Conservation (phyloP, 2,888 invertebrate genomes). For the Parnassius orleans region DNA sequence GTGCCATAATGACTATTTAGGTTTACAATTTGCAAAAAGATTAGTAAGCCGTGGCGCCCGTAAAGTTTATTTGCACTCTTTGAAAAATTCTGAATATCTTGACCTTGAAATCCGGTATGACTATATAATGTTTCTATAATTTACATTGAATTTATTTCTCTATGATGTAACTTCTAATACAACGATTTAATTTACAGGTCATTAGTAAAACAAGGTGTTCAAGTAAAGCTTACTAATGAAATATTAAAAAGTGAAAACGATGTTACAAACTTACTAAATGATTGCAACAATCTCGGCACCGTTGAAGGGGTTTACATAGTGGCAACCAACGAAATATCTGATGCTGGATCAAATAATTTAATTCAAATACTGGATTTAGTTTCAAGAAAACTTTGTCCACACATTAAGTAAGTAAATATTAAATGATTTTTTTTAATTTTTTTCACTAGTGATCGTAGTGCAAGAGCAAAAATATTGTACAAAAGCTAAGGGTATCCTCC, state of each 20-base stretch:
- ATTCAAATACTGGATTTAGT: constrained; percentile 35
- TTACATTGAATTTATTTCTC: not conserved
- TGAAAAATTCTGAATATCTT: constrained; percentile 28
- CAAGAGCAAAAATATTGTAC: too few relatives aligned
- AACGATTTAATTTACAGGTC: constrained; percentile 29
- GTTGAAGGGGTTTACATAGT: constrained; percentile 24
- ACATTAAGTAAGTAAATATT: constrained; percentile 38
- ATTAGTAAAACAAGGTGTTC: constrained; percentile 32
- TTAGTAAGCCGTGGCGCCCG: constrained; percentile 47
- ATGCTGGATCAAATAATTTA: not conserved
- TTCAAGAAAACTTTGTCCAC: constrained; percentile 40
- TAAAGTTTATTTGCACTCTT: constrained; percentile 40
- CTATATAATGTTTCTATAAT: not conserved
- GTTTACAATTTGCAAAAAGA: constrained; percentile 42
- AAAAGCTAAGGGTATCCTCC: too few relatives aligned
- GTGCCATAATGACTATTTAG: constrained; percentile 40
- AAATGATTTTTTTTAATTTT: too few relatives aligned
- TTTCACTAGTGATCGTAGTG: too few relatives aligned
- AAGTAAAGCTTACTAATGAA: constrained; percentile 22
- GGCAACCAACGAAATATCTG: constrained; percentile 1
- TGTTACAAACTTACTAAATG: constrained; percentile 3
- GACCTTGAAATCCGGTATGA: constrained; percentile 37
- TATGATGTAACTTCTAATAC: not conserved
- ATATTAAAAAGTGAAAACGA: constrained; percentile 10
- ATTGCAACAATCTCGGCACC: constrained; percentile 4